Base-by-base conservation (phyloP, 2,888 invertebrate genomes). In the Eilema depressum region DNA sequence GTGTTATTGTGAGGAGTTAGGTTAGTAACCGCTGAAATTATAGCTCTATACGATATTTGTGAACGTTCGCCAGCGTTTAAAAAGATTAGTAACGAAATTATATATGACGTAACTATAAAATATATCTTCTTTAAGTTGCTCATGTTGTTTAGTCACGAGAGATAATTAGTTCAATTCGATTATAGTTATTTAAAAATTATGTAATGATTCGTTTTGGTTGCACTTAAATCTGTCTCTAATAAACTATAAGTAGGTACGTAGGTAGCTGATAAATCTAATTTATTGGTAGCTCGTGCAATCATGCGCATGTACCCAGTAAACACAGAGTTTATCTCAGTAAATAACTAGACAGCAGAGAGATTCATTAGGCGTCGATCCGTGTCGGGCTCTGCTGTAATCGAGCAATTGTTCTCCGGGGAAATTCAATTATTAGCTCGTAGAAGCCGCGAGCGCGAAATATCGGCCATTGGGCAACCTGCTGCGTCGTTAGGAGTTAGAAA, bases 331-430 rank as follows among this genome's bases (percentile, higher is more conserved):
- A 94, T 94, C 94, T 93, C 90, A 83, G 92, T 93, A 92, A 94
- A 92, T 94, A 94, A 92, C 93, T 92, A 93, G 93, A 93, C 94
- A 93, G 92, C 89, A 86, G 83, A 87, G 90, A 94, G 95, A 95
- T 94, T 95, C 95, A 95, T 95, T 95, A 94, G 92, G 92, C 93
- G 92, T 94, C 93, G 93, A 92, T 93, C 92, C 91, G 90, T 91
- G 94, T 92, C 91, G 90, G 87, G 87, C 88, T 87, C 86, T 89
- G 89, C 91, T 90, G 92, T 95, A 95, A 93, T 95, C 93, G 94
- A 90, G 93, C 94, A 93, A 95, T 95, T 94, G 95, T 95, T 95
- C 94, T 92, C 88, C 80, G 82, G 81, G 90, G 93, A 95, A 95
- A 94, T 94, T 94, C 93, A 94, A 94, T 95, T 95, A 93, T 93